A percentile compares a stretch with the other conserved stretches of the same genome.
Evolutionary conservation across 2,888 invertebrate species (phyloP).

Genomic region (Ectobius pallidus): DNA sequence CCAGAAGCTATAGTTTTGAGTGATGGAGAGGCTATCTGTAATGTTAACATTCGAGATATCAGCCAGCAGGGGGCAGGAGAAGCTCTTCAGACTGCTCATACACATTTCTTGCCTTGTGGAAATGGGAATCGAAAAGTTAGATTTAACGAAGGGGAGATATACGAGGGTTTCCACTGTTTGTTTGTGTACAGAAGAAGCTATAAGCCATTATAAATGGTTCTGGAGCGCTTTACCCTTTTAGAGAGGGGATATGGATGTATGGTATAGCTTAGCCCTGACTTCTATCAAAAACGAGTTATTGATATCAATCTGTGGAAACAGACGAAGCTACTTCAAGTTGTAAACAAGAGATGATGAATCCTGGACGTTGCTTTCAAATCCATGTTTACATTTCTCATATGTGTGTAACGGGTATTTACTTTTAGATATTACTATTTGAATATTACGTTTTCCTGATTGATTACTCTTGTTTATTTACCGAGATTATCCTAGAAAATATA

Average conservation of each 20-base stretch:
- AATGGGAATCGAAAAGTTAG: conserved; percentile 19
- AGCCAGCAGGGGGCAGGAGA: too few species aligned
- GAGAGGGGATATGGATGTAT: neutral
- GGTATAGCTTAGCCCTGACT: neutral
- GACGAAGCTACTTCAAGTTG: neutral
- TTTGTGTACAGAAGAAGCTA: conserved; percentile 7
- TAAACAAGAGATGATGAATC: neutral
- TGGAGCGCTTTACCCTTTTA: neutral
- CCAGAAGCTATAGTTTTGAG: neutral
- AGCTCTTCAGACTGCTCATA: conserved; percentile 2
- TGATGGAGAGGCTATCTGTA: neutral
- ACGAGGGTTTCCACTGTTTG: neutral
- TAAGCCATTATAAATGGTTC: conserved; percentile 20
- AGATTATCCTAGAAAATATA: too few species aligned
- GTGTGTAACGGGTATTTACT: too few species aligned
- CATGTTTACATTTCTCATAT: too few species aligned
- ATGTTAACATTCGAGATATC: conserved; percentile 9
- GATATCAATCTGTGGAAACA: conserved; percentile 20
- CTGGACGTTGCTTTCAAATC: too few species aligned
- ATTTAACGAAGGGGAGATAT: neutral
- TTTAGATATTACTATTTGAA: too few species aligned
- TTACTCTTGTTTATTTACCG: too few species aligned
- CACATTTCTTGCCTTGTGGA: conserved; percentile 15
- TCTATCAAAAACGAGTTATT: conserved; percentile 12
- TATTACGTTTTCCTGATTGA: too few species aligned